These are phyloP conservation scores for Zenarchopterus dispar DNA, from an alignment of 2,797 vertebrate genomes.

Conservation along the genomic window DNA sequence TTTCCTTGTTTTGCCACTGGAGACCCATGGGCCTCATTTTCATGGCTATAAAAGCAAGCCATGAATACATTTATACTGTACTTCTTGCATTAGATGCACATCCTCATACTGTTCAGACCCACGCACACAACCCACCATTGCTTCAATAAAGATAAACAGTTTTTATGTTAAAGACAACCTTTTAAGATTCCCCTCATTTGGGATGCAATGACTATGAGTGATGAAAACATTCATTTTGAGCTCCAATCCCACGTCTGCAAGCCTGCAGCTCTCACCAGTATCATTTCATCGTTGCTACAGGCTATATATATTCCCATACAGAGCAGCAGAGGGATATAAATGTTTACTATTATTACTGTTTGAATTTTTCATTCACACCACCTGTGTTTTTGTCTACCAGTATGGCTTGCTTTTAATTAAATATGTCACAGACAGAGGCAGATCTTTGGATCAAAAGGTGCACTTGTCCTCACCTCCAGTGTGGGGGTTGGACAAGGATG, in stretches of 20 bases:
- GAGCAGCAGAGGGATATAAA: constrained; percentile 51
- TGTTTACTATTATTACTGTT: constrained; percentile 65
- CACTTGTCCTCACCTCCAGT: constrained; percentile 33
- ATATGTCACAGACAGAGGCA: constrained; percentile 47
- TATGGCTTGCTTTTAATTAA: constrained; percentile 60
- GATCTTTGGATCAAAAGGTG: constrained; percentile 39
- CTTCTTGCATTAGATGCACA: constrained; percentile 34
- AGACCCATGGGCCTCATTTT: constrained; percentile 36
- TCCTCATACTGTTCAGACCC: constrained; percentile 9
- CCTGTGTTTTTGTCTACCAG: constrained; percentile 33
- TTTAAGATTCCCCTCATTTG: constrained; percentile 63
- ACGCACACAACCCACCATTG: constrained; percentile 44
- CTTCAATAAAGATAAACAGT: constrained; percentile 66
- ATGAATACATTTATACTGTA: constrained; percentile 38
- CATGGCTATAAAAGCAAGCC: constrained; percentile 50
- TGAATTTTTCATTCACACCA: constrained; percentile 38
- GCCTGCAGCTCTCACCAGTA: constrained; percentile 55
- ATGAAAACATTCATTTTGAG: too few relatives aligned
- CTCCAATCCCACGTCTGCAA: constrained; percentile 52
- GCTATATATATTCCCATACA: constrained; percentile 58
- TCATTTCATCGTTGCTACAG: constrained; percentile 43
- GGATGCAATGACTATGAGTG: too few relatives aligned
- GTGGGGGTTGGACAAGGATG: constrained; percentile 31
- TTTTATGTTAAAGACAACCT: constrained; percentile 62
- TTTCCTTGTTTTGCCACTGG: constrained; percentile 28